Conservation (phyloP, 1,140 invertebrate genomes). For the Arion vulgaris region DNA sequence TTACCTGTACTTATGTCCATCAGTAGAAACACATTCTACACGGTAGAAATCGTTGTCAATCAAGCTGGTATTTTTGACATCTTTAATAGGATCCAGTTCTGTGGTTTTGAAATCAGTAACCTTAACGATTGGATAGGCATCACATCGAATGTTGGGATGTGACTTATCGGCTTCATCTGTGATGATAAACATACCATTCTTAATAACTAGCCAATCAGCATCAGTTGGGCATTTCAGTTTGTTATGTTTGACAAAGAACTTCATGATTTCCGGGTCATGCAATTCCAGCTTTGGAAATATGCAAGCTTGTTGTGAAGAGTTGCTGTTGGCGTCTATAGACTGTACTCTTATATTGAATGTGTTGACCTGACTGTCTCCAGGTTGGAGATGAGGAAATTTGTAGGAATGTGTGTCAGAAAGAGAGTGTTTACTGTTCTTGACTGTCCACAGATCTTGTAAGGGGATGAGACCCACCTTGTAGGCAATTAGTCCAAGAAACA, state of each 20-base stretch:
- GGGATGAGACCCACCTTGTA: not conserved
- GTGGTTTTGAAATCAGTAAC: conserved; percentile 36
- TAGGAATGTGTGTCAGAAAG: not conserved
- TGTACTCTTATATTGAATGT: not conserved
- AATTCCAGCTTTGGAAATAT: conserved; percentile 79
- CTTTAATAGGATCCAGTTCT: conserved; percentile 23
- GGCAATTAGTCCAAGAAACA: not conserved
- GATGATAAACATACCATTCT: conserved; percentile 26
- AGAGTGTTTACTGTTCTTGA: not conserved
- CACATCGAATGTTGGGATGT: conserved; percentile 56
- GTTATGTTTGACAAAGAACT: conserved; percentile 77
- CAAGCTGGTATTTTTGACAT: not conserved
- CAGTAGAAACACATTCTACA: not conserved
- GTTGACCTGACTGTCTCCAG: no score
- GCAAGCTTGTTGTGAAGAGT: conserved; percentile 69
- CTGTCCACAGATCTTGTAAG: not conserved
- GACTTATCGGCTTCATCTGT: conserved; percentile 7
- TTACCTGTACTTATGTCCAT: not conserved
- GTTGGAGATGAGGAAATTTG: no score
- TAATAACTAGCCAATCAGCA: conserved; percentile 47
- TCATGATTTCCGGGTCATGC: conserved; percentile 80
- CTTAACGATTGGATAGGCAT: conserved; percentile 48
- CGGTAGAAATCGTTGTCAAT: not conserved
- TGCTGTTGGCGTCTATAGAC: no score
- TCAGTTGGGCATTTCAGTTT: conserved; percentile 77